Conservation (phyloP, 2,113 vertebrate species). For the Aphyosemion australe region DNA sequence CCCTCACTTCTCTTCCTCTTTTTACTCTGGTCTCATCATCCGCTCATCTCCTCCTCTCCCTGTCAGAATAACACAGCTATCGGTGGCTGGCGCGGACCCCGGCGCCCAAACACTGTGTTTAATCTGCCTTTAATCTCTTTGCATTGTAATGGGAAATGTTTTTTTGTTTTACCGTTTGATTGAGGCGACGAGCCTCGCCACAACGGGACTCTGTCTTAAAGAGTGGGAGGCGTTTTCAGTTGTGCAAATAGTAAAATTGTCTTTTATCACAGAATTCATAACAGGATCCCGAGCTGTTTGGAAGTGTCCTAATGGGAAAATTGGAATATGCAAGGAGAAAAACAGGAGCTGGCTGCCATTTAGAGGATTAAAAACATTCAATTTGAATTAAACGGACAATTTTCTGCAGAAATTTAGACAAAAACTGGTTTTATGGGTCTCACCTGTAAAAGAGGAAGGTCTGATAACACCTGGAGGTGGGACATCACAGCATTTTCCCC, state of each 20-base stretch:
- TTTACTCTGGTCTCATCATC: conserved; percentile 42
- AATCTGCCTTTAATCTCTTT: conserved; percentile 82
- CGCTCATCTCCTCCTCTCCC: conserved; percentile 44
- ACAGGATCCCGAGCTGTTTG: conserved; percentile 66
- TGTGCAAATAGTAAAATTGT: conserved; percentile 68
- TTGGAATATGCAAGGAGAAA: conserved; percentile 18
- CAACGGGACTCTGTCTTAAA: conserved; percentile 49
- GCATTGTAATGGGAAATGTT: conserved; percentile 83
- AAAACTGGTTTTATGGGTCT: conserved; percentile 8
- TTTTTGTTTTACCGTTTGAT: conserved; percentile 81
- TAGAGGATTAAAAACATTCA: conserved; percentile 1
- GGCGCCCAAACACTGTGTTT: conserved; percentile 63
- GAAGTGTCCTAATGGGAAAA: conserved; percentile 58
- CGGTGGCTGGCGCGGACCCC: conserved; percentile 65
- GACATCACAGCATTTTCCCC: conserved; percentile 32
- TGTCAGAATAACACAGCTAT: conserved; percentile 65
- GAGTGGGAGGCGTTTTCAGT: conserved; percentile 75
- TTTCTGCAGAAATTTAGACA: conserved; percentile 9
- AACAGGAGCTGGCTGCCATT: conserved; percentile 29
- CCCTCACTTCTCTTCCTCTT: conserved; percentile 41
- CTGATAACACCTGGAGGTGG: conserved; percentile 14
- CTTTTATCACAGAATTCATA: conserved; percentile 78
- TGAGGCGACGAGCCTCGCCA: conserved; percentile 64
- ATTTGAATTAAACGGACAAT: conserved; percentile 25
- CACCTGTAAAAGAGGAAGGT: conserved; percentile 6